Percentiles rank a stretch among this genome's conserved stretches.
phyloP scores from a whole-genome alignment of 92 coral and sea anemone genomes.

The Zoanthus gigantus region DNA sequence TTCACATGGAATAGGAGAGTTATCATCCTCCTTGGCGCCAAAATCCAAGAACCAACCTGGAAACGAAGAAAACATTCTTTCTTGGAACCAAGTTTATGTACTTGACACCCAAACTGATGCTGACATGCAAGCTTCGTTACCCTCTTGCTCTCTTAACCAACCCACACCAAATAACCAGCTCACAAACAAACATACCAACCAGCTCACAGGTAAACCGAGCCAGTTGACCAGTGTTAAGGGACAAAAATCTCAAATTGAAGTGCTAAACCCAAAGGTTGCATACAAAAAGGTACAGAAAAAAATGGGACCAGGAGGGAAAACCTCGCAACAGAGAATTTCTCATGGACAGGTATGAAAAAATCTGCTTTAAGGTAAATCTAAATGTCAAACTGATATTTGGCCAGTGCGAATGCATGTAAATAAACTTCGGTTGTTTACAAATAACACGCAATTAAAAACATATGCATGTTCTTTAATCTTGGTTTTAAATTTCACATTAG shows the following conservation, averaged over 20 bases:
- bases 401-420: too few species aligned
- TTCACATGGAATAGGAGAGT: neutral
- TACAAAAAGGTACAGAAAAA: slow-evolving; percentile 80
- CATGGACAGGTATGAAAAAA: slow-evolving; percentile 63
- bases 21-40: neutral
- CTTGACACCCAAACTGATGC: neutral
- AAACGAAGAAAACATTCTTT: neutral
- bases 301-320: slow-evolving; percentile 55
- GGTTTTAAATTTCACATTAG: too few species aligned
- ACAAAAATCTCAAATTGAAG: slow-evolving; percentile 45
- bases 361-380: neutral
- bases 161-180: too few species aligned
- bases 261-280: slow-evolving; percentile 64
- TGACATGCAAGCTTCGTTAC: neutral
- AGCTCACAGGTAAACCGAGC: neutral
- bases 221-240: slow-evolving; percentile 47
- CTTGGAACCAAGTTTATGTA: neutral
- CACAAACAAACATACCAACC: too few species aligned
- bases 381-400: too few species aligned
- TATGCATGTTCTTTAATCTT: too few species aligned
- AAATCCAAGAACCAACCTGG: neutral
- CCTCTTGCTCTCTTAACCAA: neutral
- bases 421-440: too few species aligned
- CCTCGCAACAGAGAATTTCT: slow-evolving; percentile 73
- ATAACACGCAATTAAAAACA: too few species aligned